Evolutionary conservation across 1,140 invertebrate genomes (phyloP), one percentile per base, ranked within the genome.

Genomic region (Delia radicum): DNA sequence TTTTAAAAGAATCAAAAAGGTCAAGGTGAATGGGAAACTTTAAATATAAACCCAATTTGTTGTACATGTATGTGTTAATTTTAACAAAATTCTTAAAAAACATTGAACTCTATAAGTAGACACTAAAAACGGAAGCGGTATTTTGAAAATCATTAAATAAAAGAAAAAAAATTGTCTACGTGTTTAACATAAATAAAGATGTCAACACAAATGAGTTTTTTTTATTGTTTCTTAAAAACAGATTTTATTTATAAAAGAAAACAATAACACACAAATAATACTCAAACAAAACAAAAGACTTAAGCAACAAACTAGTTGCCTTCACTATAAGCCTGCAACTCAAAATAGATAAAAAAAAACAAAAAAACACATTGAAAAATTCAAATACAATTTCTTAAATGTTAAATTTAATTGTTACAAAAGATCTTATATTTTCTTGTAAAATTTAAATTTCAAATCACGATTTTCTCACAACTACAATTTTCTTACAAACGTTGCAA

Each of bases 241-340:
- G 48, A 55, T 55, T 55, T 55, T 55, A 10, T 13, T 13, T 37
- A 8, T n/a, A 13, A 42, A 42, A 42, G 37, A 42, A 42, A 42
- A 5, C 12, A 10, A 10, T 42, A 15, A 42, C 37, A 33, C 12
- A 42, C 12, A 42, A 42, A 42, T 42, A 55, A 55, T 10, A 21
- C 24, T 6, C 28, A 65, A 29, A 6, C 27, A 69, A 76, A 76
- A 69, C 71, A 67, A 76, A 76, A 76, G 75, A 74, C 72, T 74
- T 76, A 69, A 74, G 61, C 55, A 67, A 42, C 62, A 72, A 76
- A 76, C 75, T 74, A 55, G 69, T 29, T 65, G 24, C 27, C 15
- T 21, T 33, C 8, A 63, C 15, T 27, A n/a, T n/a, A n/a, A n/a
- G n/a, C n/a, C n/a, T n/a, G n/a, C n/a, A 24, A 28, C 55, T 27